Base-by-base conservation (phyloP, 2,797 vertebrate genomes). In the Eospalax fontanierii region DNA sequence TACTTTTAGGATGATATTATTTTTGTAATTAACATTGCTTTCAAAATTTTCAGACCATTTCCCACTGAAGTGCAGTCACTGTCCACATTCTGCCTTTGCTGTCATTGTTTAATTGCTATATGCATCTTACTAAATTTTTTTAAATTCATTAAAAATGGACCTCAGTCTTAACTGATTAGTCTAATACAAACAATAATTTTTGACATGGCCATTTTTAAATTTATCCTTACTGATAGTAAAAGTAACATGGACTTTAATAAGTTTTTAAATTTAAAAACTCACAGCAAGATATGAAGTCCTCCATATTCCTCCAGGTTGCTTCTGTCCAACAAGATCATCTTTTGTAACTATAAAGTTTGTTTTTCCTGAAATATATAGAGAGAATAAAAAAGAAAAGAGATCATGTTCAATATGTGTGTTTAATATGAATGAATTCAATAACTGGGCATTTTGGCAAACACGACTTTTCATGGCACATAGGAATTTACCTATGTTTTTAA, bases 221-320 rank as follows among this genome's bases (percentile, higher is more conserved):
- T 86, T 28, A 70, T 43, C 90, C 92, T 78, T 81, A 50, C 92
- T 54, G 30, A 88, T 40, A 81, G 71, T 61, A 16, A 68, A 84
- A 66, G 28, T 82, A 59, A 18, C 3, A 11, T 35, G 10, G 4
- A 14, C 57, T 43, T 89, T 71, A 18, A 38, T 30, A 8, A 28
- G 70, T 54, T 70, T 83, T 89, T 43, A 63, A 75, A 68, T 74
- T 80, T 26, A 14, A n/a, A 73, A 85, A 87, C 21, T 33, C 24
- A 54, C 2, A 66, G 0, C 3, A 8, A 28, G 46, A 54, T 74
- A 12, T 2, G 61, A 35, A 83, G 33, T 74, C 14, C 19, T 73
- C 11, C 33, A 66, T 91, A 18, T 10, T 82, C 63, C 19, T 33
- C 54, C 16, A 33, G 10, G 19, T 71, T 38, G 43, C 15, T 66